Conservation (phyloP, 2,888 invertebrate species). For the Zaprionus bogoriensis region DNA sequence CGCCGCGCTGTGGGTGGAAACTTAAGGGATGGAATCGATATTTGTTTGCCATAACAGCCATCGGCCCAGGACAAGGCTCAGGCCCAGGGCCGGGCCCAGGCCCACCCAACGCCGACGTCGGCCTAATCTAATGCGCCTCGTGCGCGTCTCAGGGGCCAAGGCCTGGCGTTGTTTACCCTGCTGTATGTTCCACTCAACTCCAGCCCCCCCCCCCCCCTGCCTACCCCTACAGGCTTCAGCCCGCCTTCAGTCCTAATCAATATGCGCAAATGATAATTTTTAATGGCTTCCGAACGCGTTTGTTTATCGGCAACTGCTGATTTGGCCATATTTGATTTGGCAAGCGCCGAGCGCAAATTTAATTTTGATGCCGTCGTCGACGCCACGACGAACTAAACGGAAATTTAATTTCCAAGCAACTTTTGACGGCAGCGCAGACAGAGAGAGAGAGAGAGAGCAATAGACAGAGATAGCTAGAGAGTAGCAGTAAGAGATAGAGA, state of each 20-base stretch:
- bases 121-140: conserved; percentile 72
- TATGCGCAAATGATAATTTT: conserved; percentile 79
- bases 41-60: conserved; percentile 73
- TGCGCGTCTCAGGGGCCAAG: conserved; percentile 60
- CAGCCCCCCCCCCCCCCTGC: background rate
- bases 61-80: too few relatives aligned
- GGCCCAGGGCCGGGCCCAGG: too few relatives aligned
- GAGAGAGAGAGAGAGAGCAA: background rate
- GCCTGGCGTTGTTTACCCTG: conserved; percentile 53
- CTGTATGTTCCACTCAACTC: background rate
- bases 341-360: conserved; percentile 62
- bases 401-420: conserved; percentile 74
- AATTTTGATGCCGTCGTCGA: conserved; percentile 62
- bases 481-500: background rate
- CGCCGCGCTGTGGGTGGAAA: conserved; percentile 57
- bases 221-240: background rate
- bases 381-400: conserved; percentile 63
- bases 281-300: conserved; percentile 79
- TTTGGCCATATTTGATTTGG: conserved; percentile 70
- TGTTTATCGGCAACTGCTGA: conserved; percentile 76
- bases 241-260: conserved; percentile 58
- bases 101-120: conserved; percentile 36
- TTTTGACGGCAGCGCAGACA: conserved; percentile 37
- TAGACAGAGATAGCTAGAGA: background rate
- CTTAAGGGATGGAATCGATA: conserved; percentile 79